Evolutionary conservation across 2,113 vertebrate species (phyloP), one percentile per base, ranked within the genome.

Genomic region (Anser cygnoides): DNA sequence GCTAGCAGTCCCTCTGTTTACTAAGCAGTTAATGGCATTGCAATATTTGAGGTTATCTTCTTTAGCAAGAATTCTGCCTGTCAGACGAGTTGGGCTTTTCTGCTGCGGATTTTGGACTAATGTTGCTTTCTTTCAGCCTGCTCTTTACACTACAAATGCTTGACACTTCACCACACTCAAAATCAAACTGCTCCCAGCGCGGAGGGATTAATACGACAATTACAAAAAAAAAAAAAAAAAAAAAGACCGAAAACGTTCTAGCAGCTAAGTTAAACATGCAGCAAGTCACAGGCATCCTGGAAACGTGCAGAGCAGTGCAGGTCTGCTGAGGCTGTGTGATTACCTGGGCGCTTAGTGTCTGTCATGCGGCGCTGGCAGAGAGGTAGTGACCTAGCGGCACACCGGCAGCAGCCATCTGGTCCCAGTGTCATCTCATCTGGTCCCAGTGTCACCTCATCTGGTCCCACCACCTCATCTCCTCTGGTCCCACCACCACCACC

Each of bases 341-440:
- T 99, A 99, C 99, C 99, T 99, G 98, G 98, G 97, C 98, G 98
- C 94, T 98, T 98, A 98, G 98, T 97, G 96, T 50, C 46, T 49
- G 46, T 98, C 97, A 96, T 97, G 97, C 98, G 98, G 97, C 95
- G 86, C 96, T 97, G 98, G 97, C 97, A 98, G 97, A 98, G 98
- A 98, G 97, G 97, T 97, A 98, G 97, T 99, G 98, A 99, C 98
- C 98, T 99, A 98, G 98, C 98, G 98, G 98, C 98, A 98, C 94
- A 96, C 96, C 98, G 98, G 98, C 98, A 98, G 98, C 98, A 99
- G 99, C 99, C 99, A 98, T 98, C 98, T 50, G 46, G 46, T 49
- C 46, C 46, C 46, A 49, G 46, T 49, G 46, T 7, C 50, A 13
- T 7, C 50, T 23, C 50, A 23, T 25, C 50, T 23, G 22, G 23